Percentiles rank a stretch among this genome's conserved stretches.
phyloP scores from a whole-genome alignment of 1,140 invertebrate genomes.

The Notospermus geniculatus region DNA sequence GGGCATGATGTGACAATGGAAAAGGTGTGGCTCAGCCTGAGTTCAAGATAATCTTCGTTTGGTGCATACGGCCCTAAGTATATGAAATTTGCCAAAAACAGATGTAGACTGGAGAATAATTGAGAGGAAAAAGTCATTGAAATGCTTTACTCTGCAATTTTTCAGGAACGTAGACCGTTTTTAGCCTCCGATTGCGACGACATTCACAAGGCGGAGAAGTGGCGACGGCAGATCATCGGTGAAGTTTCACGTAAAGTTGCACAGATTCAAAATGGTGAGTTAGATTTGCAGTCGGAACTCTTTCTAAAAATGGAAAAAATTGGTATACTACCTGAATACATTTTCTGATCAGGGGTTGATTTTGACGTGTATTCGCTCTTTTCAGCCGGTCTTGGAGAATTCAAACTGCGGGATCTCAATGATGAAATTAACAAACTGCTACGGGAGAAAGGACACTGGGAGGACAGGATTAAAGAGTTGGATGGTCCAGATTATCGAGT shows the following conservation, averaged over 20 bases:
- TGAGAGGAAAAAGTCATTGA: background rate
- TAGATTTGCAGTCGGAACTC: background rate
- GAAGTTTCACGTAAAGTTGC: conserved; percentile 99
- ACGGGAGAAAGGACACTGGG: conserved; percentile 93
- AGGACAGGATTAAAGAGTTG: conserved; percentile 89
- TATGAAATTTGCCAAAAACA: conserved; percentile 6
- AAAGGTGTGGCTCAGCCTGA: too few relatives aligned
- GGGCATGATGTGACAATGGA: too few relatives aligned
- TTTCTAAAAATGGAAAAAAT: too few relatives aligned
- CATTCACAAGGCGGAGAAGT: conserved; percentile 88
- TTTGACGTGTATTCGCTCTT: conserved; percentile 18
- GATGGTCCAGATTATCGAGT: conserved; percentile 88
- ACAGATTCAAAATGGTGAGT: conserved; percentile 91
- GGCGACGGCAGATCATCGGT: conserved; percentile 91
- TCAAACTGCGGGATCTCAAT: conserved; percentile 94
- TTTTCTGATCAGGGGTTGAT: background rate
- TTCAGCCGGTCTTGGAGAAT: conserved; percentile 94
- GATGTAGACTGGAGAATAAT: background rate
- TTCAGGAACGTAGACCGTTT: conserved; percentile 80
- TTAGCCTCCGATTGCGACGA: conserved; percentile 91
- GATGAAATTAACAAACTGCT: conserved; percentile 99
- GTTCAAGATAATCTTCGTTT: too few relatives aligned
- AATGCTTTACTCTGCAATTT: conserved; percentile 10
- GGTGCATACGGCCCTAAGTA: too few relatives aligned
- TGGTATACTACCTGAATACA: too few relatives aligned